Conservation (phyloP, 2,888 invertebrate species). For the Pyrrhosoma nymphula region DNA sequence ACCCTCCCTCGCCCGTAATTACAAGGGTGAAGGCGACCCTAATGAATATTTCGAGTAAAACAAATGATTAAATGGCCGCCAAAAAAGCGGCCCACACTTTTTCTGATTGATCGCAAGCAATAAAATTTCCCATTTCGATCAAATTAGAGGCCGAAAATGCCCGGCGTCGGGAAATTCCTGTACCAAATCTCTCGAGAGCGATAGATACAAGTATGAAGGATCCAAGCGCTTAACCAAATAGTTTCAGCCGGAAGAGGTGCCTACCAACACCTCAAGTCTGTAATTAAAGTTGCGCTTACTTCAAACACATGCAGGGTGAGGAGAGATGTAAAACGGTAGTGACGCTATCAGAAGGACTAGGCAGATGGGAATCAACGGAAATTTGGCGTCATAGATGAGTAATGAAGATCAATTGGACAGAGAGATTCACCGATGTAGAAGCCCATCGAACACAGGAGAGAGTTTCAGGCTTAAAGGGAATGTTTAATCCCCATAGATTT, state of each 20-base stretch:
- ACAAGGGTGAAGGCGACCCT: neutral
- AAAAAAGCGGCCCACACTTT: neutral
- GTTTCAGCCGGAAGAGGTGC: neutral
- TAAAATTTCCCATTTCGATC: neutral
- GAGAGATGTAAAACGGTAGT: too few relatives aligned
- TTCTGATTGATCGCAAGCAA: neutral
- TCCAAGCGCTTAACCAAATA: neutral
- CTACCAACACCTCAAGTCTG: neutral
- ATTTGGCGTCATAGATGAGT: too few relatives aligned
- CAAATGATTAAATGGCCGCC: neutral
- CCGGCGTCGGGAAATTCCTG: neutral
- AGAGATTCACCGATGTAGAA: too few relatives aligned
- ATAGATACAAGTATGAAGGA: neutral
- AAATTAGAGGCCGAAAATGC: neutral
- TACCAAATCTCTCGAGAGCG: neutral
- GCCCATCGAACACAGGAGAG: too few relatives aligned
- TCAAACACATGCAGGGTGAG: too few relatives aligned
- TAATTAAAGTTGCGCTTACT: too few relatives aligned
- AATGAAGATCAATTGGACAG: too few relatives aligned
- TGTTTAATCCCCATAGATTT: too few relatives aligned
- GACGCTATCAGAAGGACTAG: too few relatives aligned
- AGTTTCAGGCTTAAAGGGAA: too few relatives aligned
- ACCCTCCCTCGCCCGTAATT: neutral
- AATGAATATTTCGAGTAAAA: constrained; percentile 29
- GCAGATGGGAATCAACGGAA: too few relatives aligned